Conservation (phyloP, 2,888 invertebrate genomes). For the Leistus spinibarbis region DNA sequence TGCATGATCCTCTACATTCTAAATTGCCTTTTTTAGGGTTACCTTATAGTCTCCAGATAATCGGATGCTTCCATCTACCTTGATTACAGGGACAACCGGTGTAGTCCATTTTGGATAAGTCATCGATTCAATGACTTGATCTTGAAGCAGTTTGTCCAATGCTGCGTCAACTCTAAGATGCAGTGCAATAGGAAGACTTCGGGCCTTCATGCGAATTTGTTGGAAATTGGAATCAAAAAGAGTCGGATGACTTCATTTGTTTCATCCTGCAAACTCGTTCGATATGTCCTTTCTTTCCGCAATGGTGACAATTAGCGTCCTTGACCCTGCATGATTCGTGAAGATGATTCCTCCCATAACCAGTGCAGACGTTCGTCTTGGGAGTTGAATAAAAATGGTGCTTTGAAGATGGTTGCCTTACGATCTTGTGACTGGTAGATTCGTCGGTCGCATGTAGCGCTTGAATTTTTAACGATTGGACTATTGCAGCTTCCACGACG, state of each 20-base stretch:
- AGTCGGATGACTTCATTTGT: no score
- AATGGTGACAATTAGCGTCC: conserved; percentile 9
- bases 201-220: conserved; percentile 44
- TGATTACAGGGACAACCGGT: conserved; percentile 50
- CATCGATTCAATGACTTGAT: conserved; percentile 42
- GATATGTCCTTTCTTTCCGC: conserved; percentile 22
- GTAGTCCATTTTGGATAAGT: conserved; percentile 45
- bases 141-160: conserved; percentile 42
- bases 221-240: no score
- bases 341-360: conserved; percentile 16
- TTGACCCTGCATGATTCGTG: conserved; percentile 13
- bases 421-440: no score
- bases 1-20: conserved; percentile 45
- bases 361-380: no score
- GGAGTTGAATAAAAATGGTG: no score
- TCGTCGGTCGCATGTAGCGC: not conserved
- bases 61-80: conserved; percentile 47
- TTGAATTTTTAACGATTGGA: not conserved
- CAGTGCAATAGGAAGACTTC: conserved; percentile 46
- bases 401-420: no score
- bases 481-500: no score
- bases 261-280: conserved; percentile 12
- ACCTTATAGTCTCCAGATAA: conserved; percentile 50
- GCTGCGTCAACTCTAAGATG: conserved; percentile 43
- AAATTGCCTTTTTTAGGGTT: conserved; percentile 46